A percentile compares a stretch with the other conserved stretches of the same genome.
These are phyloP conservation scores for Glossophaga mutica DNA, from an alignment of 2,797 vertebrate species.

Conservation along the genomic window DNA sequence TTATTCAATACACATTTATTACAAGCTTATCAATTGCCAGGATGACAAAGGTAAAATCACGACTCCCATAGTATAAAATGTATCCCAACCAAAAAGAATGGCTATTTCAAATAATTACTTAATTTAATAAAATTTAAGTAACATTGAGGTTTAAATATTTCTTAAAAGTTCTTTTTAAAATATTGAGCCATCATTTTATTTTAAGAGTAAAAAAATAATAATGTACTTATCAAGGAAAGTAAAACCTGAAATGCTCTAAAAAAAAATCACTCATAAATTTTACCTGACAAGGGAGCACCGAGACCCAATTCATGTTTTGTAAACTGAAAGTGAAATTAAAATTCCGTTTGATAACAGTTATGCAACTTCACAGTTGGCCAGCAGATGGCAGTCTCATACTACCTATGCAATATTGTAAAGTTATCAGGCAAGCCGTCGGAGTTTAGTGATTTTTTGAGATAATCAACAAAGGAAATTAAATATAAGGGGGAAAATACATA, in stretches of 20 bases:
- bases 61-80: background rate
- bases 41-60: background rate
- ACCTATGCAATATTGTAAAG: background rate
- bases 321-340: background rate
- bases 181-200: background rate
- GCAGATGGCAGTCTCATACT: slow-evolving; percentile 47
- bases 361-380: slow-evolving; percentile 25
- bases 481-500: background rate
- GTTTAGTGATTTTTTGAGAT: background rate
- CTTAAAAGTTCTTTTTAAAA: background rate
- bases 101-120: background rate
- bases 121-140: background rate
- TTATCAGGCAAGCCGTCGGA: rapidly evolving
- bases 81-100: background rate
- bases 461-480: background rate
- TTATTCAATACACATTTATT: background rate
- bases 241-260: background rate
- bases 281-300: background rate
- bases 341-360: background rate
- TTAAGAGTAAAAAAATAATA: background rate
- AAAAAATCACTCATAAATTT: background rate
- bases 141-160: background rate
- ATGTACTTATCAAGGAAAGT: background rate
- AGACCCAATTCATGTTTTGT: background rate
- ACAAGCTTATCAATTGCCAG: background rate